A percentile compares a stretch with the other conserved stretches of the same genome.
phyloP scores from a whole-genome alignment of 1,140 invertebrate genomes.

The Drosophila varians region DNA sequence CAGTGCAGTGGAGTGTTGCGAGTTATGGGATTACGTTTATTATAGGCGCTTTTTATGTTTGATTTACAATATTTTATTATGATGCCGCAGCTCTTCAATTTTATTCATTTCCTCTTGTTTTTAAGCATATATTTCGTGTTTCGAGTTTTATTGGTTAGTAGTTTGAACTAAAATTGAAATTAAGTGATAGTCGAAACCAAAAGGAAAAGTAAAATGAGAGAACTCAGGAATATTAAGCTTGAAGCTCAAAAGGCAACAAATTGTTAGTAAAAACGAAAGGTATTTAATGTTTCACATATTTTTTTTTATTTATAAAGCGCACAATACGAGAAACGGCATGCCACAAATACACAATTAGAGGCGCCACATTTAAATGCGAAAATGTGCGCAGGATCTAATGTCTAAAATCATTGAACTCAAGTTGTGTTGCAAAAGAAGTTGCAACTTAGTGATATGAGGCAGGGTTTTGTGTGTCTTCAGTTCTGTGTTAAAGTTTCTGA shows the following conservation, averaged over 20 bases:
- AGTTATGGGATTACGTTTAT: constrained; percentile 27
- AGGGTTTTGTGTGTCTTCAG: not conserved
- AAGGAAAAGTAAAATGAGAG: constrained; percentile 31
- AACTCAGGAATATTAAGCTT: constrained; percentile 64
- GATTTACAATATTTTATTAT: constrained; percentile 48
- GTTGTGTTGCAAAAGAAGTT: not conserved
- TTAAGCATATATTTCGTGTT: constrained; percentile 74
- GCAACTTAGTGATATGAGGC: not conserved
- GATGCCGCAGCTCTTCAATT: constrained; percentile 55
- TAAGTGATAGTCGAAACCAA: constrained; percentile 36
- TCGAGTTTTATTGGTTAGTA: constrained; percentile 70
- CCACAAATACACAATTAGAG: constrained; percentile 60
- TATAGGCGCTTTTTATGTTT: constrained; percentile 60
- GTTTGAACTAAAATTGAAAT: constrained; percentile 61
- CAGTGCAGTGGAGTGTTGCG: not conserved
- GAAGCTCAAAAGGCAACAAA: constrained; percentile 73
- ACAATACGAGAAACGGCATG: constrained; percentile 61
- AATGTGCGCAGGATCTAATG: constrained; percentile 28
- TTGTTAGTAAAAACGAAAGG: constrained; percentile 66
- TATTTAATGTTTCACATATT: constrained; percentile 17
- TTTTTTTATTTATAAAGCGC: constrained; percentile 50
- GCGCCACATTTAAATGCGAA: constrained; percentile 50
- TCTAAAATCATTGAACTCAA: not conserved
- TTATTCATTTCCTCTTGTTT: constrained; percentile 28
- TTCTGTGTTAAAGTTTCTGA: not conserved